Base-by-base conservation (phyloP, 2,113 vertebrate species). In the Chamaea fasciata region DNA sequence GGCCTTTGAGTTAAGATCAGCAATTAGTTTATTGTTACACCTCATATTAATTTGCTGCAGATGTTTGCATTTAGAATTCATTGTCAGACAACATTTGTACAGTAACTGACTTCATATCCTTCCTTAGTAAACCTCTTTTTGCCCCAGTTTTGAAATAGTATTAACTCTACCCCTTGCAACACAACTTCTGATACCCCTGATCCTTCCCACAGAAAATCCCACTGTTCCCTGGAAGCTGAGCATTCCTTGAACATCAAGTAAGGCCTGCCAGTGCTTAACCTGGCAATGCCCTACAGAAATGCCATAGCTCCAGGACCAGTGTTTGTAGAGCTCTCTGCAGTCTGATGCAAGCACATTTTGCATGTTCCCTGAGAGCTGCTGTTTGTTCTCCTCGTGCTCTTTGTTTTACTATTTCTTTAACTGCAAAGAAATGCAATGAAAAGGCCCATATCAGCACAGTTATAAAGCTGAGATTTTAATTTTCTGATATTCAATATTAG, bases 401-500 rank as follows among this genome's bases (percentile, higher is more conserved):
- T 94, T 71, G 56, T 90, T 93, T 73, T 62, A 52, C 62, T 90
- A 55, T 80, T 83, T 82, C 65, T 80, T 89, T 56, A 67, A 76
- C 74, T 60, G 41, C 42, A 93, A 52, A 92, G 71, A 78, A 88
- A 44, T 3, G 1, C 67, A 75, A 83, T 93, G 79, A 90, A 95
- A 96, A 93, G 83, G 52, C 57, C 65, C 27, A 0, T 88, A 96
- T 96, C 92, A 90, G 44, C 81, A 59, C 82, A 92, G 33, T 89
- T 90, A 64, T 67, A 23, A 80, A 71, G 85, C 15, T 62, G 64
- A 93, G 92, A 96, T 95, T 97, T 94, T 93, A 95, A 88, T 94
- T 96, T 93, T 95, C 75, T 94, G 94, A 95, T 96, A 96, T 44
- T 80, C 68, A 75, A 1, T 81, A 90, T 96, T 90, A 96, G 79